Conservation (phyloP, 2,888 invertebrate genomes). For the Antheraea assamensis region DNA sequence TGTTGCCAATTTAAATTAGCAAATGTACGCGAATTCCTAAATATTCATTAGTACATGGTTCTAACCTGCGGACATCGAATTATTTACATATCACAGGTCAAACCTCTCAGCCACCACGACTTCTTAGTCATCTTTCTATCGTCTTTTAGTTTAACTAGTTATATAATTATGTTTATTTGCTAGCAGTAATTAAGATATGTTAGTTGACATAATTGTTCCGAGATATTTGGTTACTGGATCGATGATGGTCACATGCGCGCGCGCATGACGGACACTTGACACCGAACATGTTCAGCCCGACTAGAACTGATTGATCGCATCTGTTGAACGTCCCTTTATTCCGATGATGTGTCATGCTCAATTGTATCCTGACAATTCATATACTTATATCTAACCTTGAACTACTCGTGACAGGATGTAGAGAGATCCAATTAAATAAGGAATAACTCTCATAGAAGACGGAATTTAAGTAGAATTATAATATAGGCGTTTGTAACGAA, state of each 20-base stretch:
- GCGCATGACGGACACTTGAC: slow-evolving; percentile 57
- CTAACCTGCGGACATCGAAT: too few relatives aligned
- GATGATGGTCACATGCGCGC: slow-evolving; percentile 59
- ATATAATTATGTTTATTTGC: not conserved
- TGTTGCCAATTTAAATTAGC: too few relatives aligned
- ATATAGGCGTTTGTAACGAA: too few relatives aligned
- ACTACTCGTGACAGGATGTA: not conserved
- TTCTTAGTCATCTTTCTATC: too few relatives aligned
- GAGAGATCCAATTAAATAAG: not conserved
- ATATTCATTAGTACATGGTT: too few relatives aligned
- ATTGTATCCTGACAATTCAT: not conserved
- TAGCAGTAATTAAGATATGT: not conserved
- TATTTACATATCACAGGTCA: too few relatives aligned
- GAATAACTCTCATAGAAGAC: too few relatives aligned
- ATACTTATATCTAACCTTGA: slow-evolving; percentile 1
- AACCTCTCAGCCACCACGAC: too few relatives aligned
- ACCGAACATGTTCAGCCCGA: slow-evolving; percentile 28
- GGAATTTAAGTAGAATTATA: too few relatives aligned
- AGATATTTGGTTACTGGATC: slow-evolving; percentile 57
- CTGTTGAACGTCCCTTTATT: slow-evolving; percentile 23
- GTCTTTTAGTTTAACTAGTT: too few relatives aligned
- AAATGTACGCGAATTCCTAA: too few relatives aligned
- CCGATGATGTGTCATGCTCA: slow-evolving; percentile 21
- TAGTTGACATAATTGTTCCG: slow-evolving; percentile 30
- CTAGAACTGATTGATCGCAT: slow-evolving; percentile 29